Percentiles rank a stretch among this genome's conserved stretches.
phyloP scores from a whole-genome alignment of 2,888 invertebrate species.

The Rotaria socialis region DNA sequence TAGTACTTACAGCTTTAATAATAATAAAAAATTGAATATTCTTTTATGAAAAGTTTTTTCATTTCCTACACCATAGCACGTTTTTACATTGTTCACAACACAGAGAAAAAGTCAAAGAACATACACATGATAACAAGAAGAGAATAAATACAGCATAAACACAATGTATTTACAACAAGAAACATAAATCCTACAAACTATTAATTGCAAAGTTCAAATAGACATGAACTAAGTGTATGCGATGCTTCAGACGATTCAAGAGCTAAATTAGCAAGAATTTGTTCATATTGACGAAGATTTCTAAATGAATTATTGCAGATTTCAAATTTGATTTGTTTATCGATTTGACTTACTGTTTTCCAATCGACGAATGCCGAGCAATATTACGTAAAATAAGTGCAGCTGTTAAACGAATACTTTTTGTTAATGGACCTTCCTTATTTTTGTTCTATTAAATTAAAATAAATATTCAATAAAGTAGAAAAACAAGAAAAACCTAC shows the following conservation, averaged over 20 bases:
- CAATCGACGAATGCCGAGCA: slow-evolving; percentile 76
- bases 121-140: not conserved
- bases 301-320: not conserved
- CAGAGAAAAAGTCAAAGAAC: not conserved
- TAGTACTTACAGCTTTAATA: not conserved
- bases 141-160: not conserved
- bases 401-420: slow-evolving; percentile 92
- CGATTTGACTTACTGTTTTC: slow-evolving; percentile 73
- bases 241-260: slow-evolving; percentile 18
- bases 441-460: slow-evolving; percentile 71
- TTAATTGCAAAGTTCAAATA: slow-evolving; percentile 13
- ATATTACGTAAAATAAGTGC: slow-evolving; percentile 93
- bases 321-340: not conserved
- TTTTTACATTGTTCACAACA: not conserved
- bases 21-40: not conserved
- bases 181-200: not conserved
- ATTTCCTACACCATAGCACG: not conserved
- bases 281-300: slow-evolving; percentile 34
- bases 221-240: not conserved
- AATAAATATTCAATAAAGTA: not conserved
- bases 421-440: slow-evolving; percentile 96
- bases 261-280: not conserved
- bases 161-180: not conserved
- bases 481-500: slow-evolving; percentile 47
- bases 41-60: not conserved